Evolutionary conservation across 2,113 vertebrate genomes (phyloP), one percentile per base, ranked within the genome.

Genomic region (Plecturocebus donacophilus): DNA sequence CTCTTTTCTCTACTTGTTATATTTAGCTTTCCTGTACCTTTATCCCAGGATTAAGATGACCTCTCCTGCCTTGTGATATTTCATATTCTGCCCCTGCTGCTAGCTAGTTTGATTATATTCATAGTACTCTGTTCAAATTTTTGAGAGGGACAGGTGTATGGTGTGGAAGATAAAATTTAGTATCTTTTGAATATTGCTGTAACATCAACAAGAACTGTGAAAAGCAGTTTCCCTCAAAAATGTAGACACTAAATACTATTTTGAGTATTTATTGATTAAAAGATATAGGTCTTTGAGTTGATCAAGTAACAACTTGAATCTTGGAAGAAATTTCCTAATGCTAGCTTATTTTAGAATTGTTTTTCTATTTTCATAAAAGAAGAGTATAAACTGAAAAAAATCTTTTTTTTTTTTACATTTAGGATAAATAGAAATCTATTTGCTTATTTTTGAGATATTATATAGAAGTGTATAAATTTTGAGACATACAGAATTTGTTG

Each of bases 291-390:
- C 54, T 75, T 42, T 91, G 54, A 71, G 38, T 87, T 87, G 68
- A 47, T 64, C 81, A 96, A 32, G 52, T 93, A n/a, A 54, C 68
- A 35, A 56, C 30, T 77, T 73, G 56, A 77, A 66, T 85, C 27
- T 75, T 90, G 19, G 49, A 66, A 61, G 66, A 61, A n/a, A 83
- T 25, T 75, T 90, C 40, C 38, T 25, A 68, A 4, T 71, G 32
- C 21, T 77, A 84, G 30, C 21, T 93, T 49, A 25, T 56, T 93
- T 80, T 42, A 79, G 79, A 19, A 71, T 81, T 81, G 94, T 75
- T 87, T 89, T 94, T 61, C 52, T 92, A 4, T 90, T 90, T 96
- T 27, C 20, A 40, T 94, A 52, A 97, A 92, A 83, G 23, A 45
- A 40, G 42, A 73, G 30, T 76, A 1, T 77, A 54, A 82, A 77